Evolutionary conservation across 1,140 invertebrate genomes (phyloP), one percentile per base, ranked within the genome.

Genomic region (Drosophila subpulchrella): DNA sequence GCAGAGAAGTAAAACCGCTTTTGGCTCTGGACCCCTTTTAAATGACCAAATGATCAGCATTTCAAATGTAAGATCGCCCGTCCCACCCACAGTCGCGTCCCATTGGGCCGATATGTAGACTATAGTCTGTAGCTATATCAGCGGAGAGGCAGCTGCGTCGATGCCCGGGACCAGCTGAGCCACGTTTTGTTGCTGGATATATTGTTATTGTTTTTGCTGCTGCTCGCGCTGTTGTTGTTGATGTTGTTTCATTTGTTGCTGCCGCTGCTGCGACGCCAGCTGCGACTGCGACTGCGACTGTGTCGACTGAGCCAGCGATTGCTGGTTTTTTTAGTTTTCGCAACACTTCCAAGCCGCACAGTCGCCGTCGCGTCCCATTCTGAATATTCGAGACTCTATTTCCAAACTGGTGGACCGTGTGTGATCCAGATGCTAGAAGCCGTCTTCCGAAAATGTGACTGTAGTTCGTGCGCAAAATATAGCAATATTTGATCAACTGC

Each of bases 271-370:
- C 44, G 54, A 39, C 50, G 50, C 15, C 6, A 4, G 15, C 46
- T 47, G 15, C 46, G 48, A 42, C 79, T 17, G 42, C 61, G 71
- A 70, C 73, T 63, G 42, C 61, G 65, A 74, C 73, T 63, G 60
- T 44, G 55, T 71, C 61, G 74, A 78, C 53, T 56, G 71, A 66
- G 46, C 60, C 55, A 72, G 54, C 66, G 53, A 50, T 50, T 41
- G 53, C 51, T 81, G 68, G 62, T 72, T 72, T 88, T 88, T 88
- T 88, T 89, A 88, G 84, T 88, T 88, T 88, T 83, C 83, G 76
- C 84, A 89, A 80, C 73, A 89, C 83, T 77, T 77, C 56, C 83
- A 89, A 88, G 72, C 75, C 80, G 57, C 76, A 80, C 84, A 88
- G 83, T 80, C 79, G 67, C 78, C 74, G 67, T 63, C 67, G 34